Conservation (phyloP, 2,888 invertebrate species). For the Ptychoptera albimana region DNA sequence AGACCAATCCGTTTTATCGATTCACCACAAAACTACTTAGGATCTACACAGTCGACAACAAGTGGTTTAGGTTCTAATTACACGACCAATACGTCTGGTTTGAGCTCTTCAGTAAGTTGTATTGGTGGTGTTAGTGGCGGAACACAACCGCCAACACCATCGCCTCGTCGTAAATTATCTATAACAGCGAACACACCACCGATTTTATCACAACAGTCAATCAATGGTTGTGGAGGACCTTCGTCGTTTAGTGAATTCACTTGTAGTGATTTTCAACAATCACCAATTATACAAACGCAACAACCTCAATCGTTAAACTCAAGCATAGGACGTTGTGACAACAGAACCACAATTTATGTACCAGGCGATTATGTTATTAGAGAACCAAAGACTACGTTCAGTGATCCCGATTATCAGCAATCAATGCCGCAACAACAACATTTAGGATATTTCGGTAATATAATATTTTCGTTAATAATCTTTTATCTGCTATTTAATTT, state of each 20-base stretch:
- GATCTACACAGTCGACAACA: slow-evolving; percentile 36
- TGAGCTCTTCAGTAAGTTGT: slow-evolving; percentile 15
- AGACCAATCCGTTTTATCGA: slow-evolving; percentile 59
- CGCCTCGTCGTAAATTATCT: slow-evolving; percentile 51
- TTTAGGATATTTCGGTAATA: slow-evolving; percentile 26
- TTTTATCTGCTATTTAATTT: too few relatives aligned
- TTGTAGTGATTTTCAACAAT: too few relatives aligned
- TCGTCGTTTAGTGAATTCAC: slow-evolving; percentile 36
- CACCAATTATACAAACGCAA: too few relatives aligned
- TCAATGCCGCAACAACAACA: slow-evolving; percentile 9
- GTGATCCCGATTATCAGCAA: too few relatives aligned
- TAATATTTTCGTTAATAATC: slow-evolving; percentile 11
- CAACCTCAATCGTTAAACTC: too few relatives aligned
- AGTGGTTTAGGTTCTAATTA: slow-evolving; percentile 37
- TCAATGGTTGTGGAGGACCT: slow-evolving; percentile 28
- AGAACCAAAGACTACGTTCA: neutral
- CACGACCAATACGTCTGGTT: slow-evolving; percentile 25
- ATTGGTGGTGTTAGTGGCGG: slow-evolving; percentile 17
- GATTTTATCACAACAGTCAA: neutral
- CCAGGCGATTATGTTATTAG: slow-evolving; percentile 18
- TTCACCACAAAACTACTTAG: slow-evolving; percentile 51
- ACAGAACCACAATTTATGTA: slow-evolving; percentile 21
- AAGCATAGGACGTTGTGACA: slow-evolving; percentile 12
- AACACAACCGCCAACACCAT: slow-evolving; percentile 42
- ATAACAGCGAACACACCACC: neutral